Conservation (phyloP, 2,797 vertebrate genomes). For the Spatula clypeata region DNA sequence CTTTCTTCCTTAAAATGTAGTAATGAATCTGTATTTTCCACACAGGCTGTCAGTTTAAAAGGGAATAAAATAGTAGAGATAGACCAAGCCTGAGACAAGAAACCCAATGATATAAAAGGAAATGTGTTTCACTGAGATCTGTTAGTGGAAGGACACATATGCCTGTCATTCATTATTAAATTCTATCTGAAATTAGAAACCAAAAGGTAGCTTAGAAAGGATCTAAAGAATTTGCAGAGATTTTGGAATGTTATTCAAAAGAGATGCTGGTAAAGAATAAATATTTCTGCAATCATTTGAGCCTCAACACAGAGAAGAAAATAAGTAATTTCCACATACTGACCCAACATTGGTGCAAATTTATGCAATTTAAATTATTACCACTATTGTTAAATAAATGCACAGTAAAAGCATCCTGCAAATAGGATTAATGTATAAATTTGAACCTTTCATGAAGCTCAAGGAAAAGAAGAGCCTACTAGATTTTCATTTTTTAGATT, state of each 20-base stretch:
- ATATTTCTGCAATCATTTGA: neutral
- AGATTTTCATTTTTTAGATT: neutral
- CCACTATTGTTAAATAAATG: neutral
- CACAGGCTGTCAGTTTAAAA: constrained; percentile 55
- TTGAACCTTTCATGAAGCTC: neutral
- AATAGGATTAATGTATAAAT: neutral
- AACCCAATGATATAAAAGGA: constrained; percentile 45
- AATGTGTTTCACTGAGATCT: constrained; percentile 23
- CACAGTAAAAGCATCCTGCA: neutral
- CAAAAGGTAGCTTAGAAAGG: constrained; percentile 62
- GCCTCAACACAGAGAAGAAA: neutral
- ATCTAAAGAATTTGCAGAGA: constrained; percentile 28
- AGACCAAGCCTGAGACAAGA: constrained; percentile 15
- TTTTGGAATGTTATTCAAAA: constrained; percentile 4
- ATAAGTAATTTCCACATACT: neutral
- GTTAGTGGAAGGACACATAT: neutral
- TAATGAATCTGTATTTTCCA: constrained; percentile 47
- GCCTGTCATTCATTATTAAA: constrained; percentile 65
- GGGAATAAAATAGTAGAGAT: constrained; percentile 57
- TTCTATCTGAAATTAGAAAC: constrained; percentile 78
- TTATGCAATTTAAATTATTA: neutral
- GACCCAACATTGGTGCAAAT: neutral
- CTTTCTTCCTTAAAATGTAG: neutral
- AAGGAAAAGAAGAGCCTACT: neutral
- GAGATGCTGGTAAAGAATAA: neutral